Base-by-base conservation (phyloP, 2,113 vertebrate genomes). In the Halichoerus grypus region DNA sequence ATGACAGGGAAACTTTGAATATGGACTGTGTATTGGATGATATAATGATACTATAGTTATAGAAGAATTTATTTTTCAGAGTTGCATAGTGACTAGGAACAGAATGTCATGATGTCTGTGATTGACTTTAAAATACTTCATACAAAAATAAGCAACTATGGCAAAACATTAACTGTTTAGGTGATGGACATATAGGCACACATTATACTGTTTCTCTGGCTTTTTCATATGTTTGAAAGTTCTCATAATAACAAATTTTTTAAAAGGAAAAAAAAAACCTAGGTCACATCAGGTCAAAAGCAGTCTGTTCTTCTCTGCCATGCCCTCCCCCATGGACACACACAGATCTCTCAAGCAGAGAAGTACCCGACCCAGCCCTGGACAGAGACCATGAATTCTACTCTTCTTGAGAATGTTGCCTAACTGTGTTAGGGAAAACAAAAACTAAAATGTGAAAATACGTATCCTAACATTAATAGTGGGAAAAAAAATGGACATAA, bases 171-270 rank as follows among this genome's bases (percentile, higher is more conserved):
- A 79, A 82, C 61, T 42, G 12, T 57, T 90, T 67, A 67, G 26
- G 8, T n/a, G 24, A 91, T 21, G 26, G 8, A 22, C 22, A 65
- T 26, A 51, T 0, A 67, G 33, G 21, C 33, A 80, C 51, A 67
- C 61, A 69, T 77, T 39, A 76, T 61, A 69, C 24, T 81, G 6
- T 61, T 55, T 86, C 61, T 93, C 86, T 77, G 33, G 33, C 49
- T 97, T 88, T 91, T 91, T 46, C 88, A 31, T 74, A 46, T 65
- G 69, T 87, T 91, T 90, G 22, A 92, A 88, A 74, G 53, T 76
- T 97, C 10, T 86, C 26, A 42, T 55, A 59, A 51, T 69, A 91
- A 71, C 74, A 88, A 31, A 3, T 31, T 93, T 88, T 92, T 51
- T 4, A 39, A 92, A 76, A 76, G 28, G 42, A 14, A 92, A 81